These are phyloP conservation scores for Nycticebus coucang DNA, from an alignment of 2,113 vertebrate species.

Conservation along the genomic window DNA sequence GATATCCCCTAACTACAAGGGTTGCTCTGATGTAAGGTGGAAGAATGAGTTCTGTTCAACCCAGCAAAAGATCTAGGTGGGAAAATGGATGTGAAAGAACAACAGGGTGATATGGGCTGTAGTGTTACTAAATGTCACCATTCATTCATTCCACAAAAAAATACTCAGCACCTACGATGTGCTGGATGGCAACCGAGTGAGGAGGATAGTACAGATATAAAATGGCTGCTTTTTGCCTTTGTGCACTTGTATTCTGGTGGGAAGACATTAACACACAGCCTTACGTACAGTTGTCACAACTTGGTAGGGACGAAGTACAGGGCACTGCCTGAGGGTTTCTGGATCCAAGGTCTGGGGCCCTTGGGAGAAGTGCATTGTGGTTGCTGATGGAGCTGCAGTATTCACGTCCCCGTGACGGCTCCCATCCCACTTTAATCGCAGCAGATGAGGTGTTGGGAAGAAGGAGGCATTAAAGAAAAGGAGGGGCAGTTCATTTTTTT, in stretches of 20 bases:
- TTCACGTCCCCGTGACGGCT: accelerated
- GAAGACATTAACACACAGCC: not conserved
- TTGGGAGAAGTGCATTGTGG: not conserved
- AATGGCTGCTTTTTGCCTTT: accelerated
- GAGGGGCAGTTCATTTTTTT: not conserved
- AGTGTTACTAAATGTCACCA: accelerated
- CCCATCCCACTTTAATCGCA: accelerated
- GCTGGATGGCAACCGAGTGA: accelerated
- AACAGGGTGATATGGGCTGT: accelerated
- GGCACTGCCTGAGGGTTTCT: accelerated
- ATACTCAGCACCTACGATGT: no score
- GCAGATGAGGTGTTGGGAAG: no score
- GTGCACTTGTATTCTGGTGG: not conserved
- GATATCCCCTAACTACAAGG: not conserved
- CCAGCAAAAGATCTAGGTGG: no score
- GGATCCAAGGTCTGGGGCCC: not conserved
- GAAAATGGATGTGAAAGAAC: not conserved
- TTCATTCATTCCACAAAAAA: not conserved
- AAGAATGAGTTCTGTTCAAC: not conserved
- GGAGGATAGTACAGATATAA: not conserved
- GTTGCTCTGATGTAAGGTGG: not conserved
- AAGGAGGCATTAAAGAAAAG: not conserved
- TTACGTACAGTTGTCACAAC: accelerated
- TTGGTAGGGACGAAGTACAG: no score
- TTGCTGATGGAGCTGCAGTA: accelerated